phyloP scores from a whole-genome alignment of 1,140 invertebrate genomes.

The Ceratoteleas bidentatus region DNA sequence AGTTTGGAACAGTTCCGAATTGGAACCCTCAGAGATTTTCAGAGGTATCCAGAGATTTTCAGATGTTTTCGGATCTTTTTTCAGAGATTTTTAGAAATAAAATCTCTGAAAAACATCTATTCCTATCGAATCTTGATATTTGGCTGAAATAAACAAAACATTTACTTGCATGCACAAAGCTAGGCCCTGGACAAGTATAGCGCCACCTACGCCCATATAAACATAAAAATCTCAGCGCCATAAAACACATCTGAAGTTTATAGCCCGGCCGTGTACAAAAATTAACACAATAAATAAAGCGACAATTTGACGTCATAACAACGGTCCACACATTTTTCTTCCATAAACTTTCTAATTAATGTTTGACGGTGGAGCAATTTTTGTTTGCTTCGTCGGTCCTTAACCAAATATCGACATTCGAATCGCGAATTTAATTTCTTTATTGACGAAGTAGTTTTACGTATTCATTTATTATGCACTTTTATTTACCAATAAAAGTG shows the following conservation, averaged over 20 bases:
- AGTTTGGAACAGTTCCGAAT: no score
- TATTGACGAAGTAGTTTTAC: slow-evolving; percentile 39
- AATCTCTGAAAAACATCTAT: no score
- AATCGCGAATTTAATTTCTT: slow-evolving; percentile 33
- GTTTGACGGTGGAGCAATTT: neutral
- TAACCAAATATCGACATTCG: neutral
- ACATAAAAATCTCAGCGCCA: neutral
- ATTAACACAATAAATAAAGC: slow-evolving; percentile 8
- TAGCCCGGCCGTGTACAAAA: slow-evolving; percentile 2
- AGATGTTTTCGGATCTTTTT: no score
- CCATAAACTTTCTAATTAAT: neutral
- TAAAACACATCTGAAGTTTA: slow-evolving; percentile 7
- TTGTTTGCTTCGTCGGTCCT: neutral
- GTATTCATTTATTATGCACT: no score
- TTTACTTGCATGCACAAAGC: slow-evolving; percentile 12
- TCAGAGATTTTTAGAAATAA: no score
- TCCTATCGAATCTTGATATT: no score
- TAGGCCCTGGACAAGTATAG: neutral
- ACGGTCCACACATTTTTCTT: neutral
- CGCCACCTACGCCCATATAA: neutral
- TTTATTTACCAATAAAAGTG: no score
- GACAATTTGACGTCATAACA: slow-evolving; percentile 3
- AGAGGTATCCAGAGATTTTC: no score
- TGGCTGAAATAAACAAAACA: no score
- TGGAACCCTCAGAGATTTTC: no score